A percentile compares a stretch with the other conserved stretches of the same genome.
Evolutionary conservation across 2,888 invertebrate genomes (phyloP).

Genomic region (Microctonus hyperodae): DNA sequence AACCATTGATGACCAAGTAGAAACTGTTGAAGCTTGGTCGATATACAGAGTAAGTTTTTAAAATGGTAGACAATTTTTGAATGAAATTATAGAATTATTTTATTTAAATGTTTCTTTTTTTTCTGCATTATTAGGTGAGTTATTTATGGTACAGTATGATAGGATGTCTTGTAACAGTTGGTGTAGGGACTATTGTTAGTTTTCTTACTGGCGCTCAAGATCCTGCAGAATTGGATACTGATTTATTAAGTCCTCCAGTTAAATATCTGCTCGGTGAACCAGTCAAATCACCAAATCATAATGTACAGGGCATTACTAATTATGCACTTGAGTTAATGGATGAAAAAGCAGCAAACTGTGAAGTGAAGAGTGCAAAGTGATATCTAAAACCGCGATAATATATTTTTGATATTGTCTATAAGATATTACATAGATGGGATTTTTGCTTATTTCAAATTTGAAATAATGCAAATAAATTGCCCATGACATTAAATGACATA

Average conservation of each 20-base stretch:
- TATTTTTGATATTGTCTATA: neutral
- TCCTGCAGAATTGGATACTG: constrained; percentile 71
- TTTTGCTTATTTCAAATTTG: no score
- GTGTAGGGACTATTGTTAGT: constrained; percentile 79
- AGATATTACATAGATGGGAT: no score
- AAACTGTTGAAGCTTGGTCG: constrained; percentile 43
- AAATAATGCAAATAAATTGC: no score
- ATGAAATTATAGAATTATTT: neutral
- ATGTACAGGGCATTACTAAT: constrained; percentile 54
- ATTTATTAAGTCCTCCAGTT: constrained; percentile 74
- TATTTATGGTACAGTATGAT: constrained; percentile 92
- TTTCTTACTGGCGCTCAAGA: constrained; percentile 71
- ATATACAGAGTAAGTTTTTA: constrained; percentile 54
- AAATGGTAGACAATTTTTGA: neutral
- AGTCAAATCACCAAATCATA: constrained; percentile 45
- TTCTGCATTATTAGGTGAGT: constrained; percentile 49
- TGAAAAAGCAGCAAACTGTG: constrained; percentile 46
- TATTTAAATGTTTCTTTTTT: constrained; percentile 4
- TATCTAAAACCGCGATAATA: neutral
- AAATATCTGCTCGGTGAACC: constrained; percentile 62
- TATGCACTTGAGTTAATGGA: constrained; percentile 56
- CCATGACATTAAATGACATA: no score
- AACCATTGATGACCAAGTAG: constrained; percentile 2
- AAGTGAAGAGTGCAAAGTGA: constrained; percentile 35
- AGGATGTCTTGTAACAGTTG: constrained; percentile 76